Evolutionary conservation across 2,797 vertebrate genomes (phyloP).

Genomic region (Micropoecilia bifurca): DNA sequence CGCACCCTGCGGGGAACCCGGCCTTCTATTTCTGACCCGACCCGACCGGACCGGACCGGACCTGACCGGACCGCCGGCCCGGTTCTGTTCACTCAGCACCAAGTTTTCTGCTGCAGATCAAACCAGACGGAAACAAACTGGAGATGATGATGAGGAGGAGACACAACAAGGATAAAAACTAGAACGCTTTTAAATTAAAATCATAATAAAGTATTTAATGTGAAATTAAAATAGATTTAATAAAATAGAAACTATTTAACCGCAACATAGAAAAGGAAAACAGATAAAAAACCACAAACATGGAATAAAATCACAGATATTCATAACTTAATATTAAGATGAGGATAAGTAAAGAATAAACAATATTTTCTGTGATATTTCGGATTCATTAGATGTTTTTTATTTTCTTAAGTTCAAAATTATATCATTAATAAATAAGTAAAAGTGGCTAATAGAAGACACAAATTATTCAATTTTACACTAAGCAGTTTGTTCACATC

Average conservation of each 20-base stretch:
- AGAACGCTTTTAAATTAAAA: neutral
- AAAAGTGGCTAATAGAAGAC: neutral
- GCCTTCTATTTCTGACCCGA: constrained; percentile 1
- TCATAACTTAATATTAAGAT: neutral
- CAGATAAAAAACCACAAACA: neutral
- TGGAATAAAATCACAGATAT: neutral
- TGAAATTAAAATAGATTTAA: neutral
- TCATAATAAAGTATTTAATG: neutral
- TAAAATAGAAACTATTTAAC: neutral
- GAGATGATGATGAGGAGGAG: neutral
- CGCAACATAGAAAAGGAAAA: neutral
- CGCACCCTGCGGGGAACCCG: neutral
- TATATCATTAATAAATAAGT: neutral
- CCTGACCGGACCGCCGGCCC: neutral
- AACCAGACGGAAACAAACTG: neutral
- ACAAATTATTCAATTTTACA: too few species aligned
- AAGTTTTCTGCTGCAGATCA: neutral
- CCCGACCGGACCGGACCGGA: neutral
- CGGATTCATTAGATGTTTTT: neutral
- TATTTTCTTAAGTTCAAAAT: neutral
- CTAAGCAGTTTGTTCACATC: too few species aligned
- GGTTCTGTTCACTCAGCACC: neutral
- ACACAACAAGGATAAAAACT: neutral
- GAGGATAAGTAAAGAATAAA: neutral
- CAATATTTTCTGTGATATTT: neutral